Percentiles rank a stretch among this genome's conserved stretches.
Conservation (phyloP, 37 sponge, comb jelly and placozoan genomes). For the Aplysina aerophoba region DNA sequence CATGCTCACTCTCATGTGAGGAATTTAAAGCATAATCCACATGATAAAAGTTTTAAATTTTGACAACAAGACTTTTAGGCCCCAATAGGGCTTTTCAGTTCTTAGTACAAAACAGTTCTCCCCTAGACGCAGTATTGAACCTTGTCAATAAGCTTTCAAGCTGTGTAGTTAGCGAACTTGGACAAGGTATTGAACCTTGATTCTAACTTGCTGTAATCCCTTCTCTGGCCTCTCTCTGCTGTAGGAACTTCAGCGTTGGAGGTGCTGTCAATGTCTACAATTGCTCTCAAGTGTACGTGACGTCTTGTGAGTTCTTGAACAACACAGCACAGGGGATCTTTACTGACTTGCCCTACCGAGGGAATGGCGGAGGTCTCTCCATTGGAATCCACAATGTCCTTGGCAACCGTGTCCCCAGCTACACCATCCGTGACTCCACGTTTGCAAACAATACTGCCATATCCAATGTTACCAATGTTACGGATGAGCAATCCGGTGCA, state of each 20-base stretch:
- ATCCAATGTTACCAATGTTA: constrained; percentile 48
- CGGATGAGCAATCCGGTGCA: constrained; percentile 28
- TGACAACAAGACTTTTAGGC: too few species aligned
- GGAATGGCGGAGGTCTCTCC: constrained; percentile 20
- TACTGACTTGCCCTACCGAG: not conserved
- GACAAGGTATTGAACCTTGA: too few species aligned
- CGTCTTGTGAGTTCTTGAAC: not conserved
- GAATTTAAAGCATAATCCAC: too few species aligned
- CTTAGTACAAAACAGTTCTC: too few species aligned
- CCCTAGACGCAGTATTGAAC: too few species aligned
- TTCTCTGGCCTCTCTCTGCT: not conserved
- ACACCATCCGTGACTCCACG: constrained; percentile 31
- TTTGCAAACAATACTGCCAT: constrained; percentile 54
- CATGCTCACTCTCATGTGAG: too few species aligned
- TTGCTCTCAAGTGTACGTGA: not conserved
- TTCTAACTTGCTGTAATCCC: too few species aligned
- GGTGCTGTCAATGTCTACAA: constrained; percentile 28
- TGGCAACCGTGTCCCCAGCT: not conserved
- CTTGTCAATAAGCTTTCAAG: too few species aligned
- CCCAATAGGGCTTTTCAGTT: too few species aligned
- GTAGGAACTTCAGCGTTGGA: not conserved
- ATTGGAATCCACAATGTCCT: constrained; percentile 17
- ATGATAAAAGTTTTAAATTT: too few species aligned
- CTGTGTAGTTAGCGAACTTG: too few species aligned
- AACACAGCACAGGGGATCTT: constrained; percentile 29